Evolutionary conservation across 1,140 invertebrate species (phyloP).

Genomic region (Dendrolimus punctatus): DNA sequence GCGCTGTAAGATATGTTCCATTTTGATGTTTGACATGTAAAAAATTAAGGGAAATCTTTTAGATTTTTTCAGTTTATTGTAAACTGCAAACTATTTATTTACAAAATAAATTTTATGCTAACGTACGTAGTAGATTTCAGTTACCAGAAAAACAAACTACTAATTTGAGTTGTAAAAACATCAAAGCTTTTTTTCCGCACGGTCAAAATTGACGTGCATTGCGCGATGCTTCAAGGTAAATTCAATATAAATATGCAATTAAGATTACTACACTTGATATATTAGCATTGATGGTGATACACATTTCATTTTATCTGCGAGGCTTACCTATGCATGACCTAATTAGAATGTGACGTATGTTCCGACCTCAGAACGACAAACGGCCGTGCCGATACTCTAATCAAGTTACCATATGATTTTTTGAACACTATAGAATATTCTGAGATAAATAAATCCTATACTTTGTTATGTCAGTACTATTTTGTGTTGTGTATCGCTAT

Average conservation of each 20-base stretch:
- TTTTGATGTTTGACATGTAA: not conserved
- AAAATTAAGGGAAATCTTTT: too few relatives aligned
- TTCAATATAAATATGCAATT: conserved; percentile 2
- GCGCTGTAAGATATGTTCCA: not conserved
- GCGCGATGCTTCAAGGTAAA: too few relatives aligned
- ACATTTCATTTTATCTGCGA: conserved; percentile 1
- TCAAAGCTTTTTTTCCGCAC: too few relatives aligned
- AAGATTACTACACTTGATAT: not conserved
- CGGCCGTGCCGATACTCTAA: conserved; percentile 2
- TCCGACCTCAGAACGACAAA: conserved; percentile 17
- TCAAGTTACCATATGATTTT: conserved; percentile 20
- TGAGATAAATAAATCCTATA: not conserved
- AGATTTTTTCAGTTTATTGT: too few relatives aligned
- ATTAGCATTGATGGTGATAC: not conserved
- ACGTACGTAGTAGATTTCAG: too few relatives aligned
- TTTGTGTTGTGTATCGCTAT: too few relatives aligned
- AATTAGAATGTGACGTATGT: conserved; percentile 25
- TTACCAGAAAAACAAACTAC: not conserved
- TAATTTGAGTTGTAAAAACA: not conserved
- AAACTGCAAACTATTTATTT: too few relatives aligned
- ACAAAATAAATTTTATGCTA: too few relatives aligned
- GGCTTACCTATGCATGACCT: conserved; percentile 9
- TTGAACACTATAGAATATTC: conserved; percentile 9
- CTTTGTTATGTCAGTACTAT: not conserved
- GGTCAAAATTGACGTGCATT: too few relatives aligned